phyloP scores from a whole-genome alignment of 2,888 invertebrate species.

The Plagodis dolabraria region DNA sequence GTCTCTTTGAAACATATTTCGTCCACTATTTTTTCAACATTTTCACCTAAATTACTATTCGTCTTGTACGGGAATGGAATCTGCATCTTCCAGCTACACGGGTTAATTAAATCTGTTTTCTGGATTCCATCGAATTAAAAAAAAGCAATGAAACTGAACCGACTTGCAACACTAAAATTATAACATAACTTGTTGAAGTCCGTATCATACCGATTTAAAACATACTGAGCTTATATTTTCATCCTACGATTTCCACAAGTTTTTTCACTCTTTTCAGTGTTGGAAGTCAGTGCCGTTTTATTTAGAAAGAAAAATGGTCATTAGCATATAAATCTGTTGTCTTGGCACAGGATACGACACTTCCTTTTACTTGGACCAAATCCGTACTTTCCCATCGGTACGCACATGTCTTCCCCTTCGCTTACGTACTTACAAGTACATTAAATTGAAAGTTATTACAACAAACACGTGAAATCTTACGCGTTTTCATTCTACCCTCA shows the following conservation, averaged over 20 bases:
- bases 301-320: too few species aligned
- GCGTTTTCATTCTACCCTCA: constrained; percentile 21
- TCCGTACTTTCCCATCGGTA: constrained; percentile 15
- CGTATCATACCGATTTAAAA: too few species aligned
- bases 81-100: not conserved
- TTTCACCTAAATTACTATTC: too few species aligned
- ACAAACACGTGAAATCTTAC: constrained; percentile 11
- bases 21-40: too few species aligned
- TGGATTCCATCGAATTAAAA: too few species aligned
- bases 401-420: constrained; percentile 7
- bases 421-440: not conserved
- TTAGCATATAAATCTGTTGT: not conserved
- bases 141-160: too few species aligned
- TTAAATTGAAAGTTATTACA: constrained; percentile 4
- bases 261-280: too few species aligned
- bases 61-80: not conserved
- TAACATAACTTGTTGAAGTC: too few species aligned
- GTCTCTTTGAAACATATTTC: not conserved
- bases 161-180: too few species aligned
- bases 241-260: too few species aligned
- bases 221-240: too few species aligned
- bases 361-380: constrained; percentile 3
- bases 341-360: constrained; percentile 37
- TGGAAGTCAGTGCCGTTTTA: too few species aligned
- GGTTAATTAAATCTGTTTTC: not conserved